Base-by-base conservation (phyloP, 2,113 vertebrate genomes). In the Apteryx mantelli region DNA sequence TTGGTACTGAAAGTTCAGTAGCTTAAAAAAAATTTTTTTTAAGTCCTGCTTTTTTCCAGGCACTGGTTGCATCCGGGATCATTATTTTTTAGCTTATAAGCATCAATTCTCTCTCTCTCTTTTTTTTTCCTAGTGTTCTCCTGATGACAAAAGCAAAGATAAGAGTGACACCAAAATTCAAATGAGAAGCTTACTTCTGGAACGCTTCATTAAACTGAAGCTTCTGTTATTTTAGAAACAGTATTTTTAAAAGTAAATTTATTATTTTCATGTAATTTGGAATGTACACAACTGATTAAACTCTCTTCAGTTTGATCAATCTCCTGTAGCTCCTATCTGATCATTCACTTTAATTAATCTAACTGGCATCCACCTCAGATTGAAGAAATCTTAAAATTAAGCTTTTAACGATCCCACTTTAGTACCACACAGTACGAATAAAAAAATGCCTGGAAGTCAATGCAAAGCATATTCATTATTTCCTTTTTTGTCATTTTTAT, bases 341-440 rank as follows among this genome's bases (percentile, higher is more conserved):
- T 93, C 85, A 87, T 92, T 96, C 87, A 76, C 69, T 89, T 83
- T 66, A 93, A 97, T 86, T 91, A 95, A 98, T 94, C 88, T 93
- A 94, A 89, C 83, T 82, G 66, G 53, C 64, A 91, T 87, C 78
- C 66, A 80, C 21, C 10, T 91, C 53, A 79, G 80, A 86, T 28
- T 86, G 74, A 88, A 97, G 90, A 93, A 95, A 96, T 48, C 68
- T 94, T 87, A 95, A 96, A 88, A 93, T 89, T 82, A 75, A 81
- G 85, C 92, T 96, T 95, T 85, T 93, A 97, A 97, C 11, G 30
- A 96, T 77, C 81, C 53, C 52, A 76, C 85, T 97, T 93, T 82
- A 93, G 86, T 82, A 78, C 68, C 52, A 84, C 7, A 13, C 32
- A 42, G 16, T 66, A 89, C 71, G 95, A 93, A 94, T 73, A 82